Evolutionary conservation across 2,113 vertebrate genomes (phyloP).

Genomic region (Casuarius casuarius): DNA sequence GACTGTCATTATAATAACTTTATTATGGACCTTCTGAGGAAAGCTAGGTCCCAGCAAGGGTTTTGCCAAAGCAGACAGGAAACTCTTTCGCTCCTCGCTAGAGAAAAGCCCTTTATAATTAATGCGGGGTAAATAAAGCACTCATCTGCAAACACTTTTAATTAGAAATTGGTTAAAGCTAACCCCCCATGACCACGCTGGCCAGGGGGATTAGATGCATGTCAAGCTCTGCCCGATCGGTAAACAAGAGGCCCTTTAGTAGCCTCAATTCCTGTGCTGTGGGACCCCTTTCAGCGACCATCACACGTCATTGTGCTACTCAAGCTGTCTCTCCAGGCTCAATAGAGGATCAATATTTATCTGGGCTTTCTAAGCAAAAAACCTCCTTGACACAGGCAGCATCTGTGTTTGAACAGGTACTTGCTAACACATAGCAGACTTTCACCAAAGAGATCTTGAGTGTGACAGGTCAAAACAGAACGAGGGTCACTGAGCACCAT

Average conservation of each 20-base stretch:
- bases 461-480: constrained; percentile 3
- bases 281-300: constrained; percentile 64
- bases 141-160: constrained; percentile 78
- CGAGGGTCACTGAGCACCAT: constrained; percentile 19
- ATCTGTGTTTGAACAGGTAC: constrained; percentile 81
- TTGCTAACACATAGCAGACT: constrained; percentile 70
- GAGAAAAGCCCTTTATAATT: constrained; percentile 78
- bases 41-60: constrained; percentile 2
- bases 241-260: constrained; percentile 74
- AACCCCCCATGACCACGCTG: constrained; percentile 44
- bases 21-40: constrained; percentile 58
- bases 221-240: constrained; percentile 66
- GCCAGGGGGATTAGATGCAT: constrained; percentile 56
- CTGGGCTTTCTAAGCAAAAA: constrained; percentile 54
- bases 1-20: constrained; percentile 54
- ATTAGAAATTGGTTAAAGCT: constrained; percentile 63
- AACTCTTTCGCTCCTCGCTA: constrained; percentile 9
- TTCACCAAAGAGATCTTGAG: constrained; percentile 46
- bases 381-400: constrained; percentile 69
- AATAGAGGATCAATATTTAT: constrained; percentile 82
- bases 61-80: constrained; percentile 56
- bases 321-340: constrained; percentile 60
- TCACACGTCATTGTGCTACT: constrained; percentile 40
- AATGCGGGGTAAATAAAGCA: constrained; percentile 67
- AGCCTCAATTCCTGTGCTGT: constrained; percentile 62